Evolutionary conservation across 2,797 vertebrate genomes (phyloP), one percentile per base, ranked within the genome.

Genomic region (Sebastes vulpes): DNA sequence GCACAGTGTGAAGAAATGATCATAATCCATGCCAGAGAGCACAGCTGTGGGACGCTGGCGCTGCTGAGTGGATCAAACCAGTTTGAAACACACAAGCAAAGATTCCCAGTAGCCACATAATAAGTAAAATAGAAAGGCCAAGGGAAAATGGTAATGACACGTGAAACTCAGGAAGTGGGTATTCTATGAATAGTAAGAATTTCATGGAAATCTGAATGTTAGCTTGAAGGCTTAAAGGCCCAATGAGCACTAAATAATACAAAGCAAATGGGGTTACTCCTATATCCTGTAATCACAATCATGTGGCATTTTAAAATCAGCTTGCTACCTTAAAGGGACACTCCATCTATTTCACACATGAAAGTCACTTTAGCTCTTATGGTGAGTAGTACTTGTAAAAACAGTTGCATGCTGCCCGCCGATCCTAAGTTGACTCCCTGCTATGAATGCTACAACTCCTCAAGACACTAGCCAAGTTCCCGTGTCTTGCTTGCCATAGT

Each of bases 1-100:
- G 28, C 5, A 14, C 38, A 16, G 18, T 14, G 10, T 66, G 32
- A 84, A 77, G 65, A 82, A 83, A 84, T 6, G 1, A 10, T 79
- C 54, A 72, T 65, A 57, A 75, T 28, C 59, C 16, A 48, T 11
- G 54, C 12, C 72, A 67, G 31, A 74, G 77, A 58, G 28, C 56
- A 32, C 16, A 32, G 29, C 50, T 42, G 48, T 14, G 29, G 25
- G 28, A 23, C 4, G 2, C 38, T 42, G 3, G 52, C 4, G 1
- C 25, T 9, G 9, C 60, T 63, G 61, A 69, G 64, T 28, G 18
- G 50, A 77, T 60, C 20, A 0, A 67, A 72, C 25, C 69, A 18
- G 72, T 50, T 38, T 58, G 57, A 80, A 60, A 61, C 1, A 4
- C 70, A 46, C 32, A 32, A 20, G 29, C 10, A 18, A 35, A 71